Percentiles rank a stretch among this genome's conserved stretches.
phyloP scores from a whole-genome alignment of 2,888 invertebrate species.

The Rhimphoctona megacephalus region DNA sequence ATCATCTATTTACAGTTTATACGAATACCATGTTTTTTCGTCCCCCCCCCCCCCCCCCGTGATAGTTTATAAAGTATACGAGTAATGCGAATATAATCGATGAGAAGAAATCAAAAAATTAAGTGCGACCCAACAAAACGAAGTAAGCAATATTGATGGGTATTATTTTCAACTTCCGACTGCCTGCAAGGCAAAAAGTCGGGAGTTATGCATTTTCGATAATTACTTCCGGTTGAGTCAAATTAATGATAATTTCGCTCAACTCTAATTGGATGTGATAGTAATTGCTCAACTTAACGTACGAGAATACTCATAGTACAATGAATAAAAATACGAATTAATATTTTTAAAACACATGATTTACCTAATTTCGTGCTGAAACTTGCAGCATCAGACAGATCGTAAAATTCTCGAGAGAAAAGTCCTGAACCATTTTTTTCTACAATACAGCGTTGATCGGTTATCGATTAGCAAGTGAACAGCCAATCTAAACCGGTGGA shows the following conservation, averaged over 20 bases:
- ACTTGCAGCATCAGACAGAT: not conserved
- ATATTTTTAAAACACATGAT: not conserved
- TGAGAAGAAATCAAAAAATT: not conserved
- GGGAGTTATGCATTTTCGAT: too few species aligned
- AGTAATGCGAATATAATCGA: not conserved
- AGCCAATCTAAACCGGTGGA: not conserved
- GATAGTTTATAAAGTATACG: not conserved
- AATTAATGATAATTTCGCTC: not conserved
- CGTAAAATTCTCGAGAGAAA: not conserved
- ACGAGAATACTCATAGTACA: conserved; percentile 1
- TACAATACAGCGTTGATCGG: not conserved
- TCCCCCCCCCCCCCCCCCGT: conserved; percentile 2
- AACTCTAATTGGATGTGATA: not conserved
- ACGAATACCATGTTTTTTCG: conserved; percentile 35
- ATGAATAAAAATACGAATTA: conserved; percentile 1
- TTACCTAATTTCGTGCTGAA: not conserved
- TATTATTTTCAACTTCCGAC: too few species aligned
- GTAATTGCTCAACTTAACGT: not conserved
- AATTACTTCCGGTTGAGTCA: not conserved
- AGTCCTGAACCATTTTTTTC: not conserved
- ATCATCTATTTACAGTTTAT: conserved; percentile 65
- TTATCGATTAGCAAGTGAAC: not conserved
- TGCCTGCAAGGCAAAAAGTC: too few species aligned
- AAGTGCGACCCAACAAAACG: not conserved
- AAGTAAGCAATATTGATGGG: not conserved